Percentiles rank a stretch among this genome's conserved stretches.
phyloP scores from a whole-genome alignment of 1,140 invertebrate species.

The Bombus turneri region DNA sequence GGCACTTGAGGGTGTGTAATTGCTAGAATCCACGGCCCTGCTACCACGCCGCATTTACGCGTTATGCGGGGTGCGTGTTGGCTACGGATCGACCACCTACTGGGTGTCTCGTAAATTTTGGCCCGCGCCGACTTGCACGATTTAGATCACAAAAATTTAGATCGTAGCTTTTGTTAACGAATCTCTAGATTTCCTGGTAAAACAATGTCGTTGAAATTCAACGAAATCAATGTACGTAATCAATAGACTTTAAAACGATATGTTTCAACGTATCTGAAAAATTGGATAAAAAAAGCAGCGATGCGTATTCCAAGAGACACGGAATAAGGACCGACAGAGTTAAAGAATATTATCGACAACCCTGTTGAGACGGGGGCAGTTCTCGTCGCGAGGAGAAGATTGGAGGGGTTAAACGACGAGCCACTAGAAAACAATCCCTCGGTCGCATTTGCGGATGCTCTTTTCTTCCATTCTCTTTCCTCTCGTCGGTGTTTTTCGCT shows the following conservation, averaged over 20 bases:
- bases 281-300: neutral
- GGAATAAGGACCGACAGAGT: constrained; percentile 42
- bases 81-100: constrained; percentile 70
- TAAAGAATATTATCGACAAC: constrained; percentile 61
- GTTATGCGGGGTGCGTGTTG: constrained; percentile 72
- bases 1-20: constrained; percentile 81
- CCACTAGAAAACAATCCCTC: constrained; percentile 81
- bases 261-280: too few species aligned
- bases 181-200: neutral
- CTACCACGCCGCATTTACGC: constrained; percentile 78
- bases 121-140: neutral
- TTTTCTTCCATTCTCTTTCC: constrained; percentile 70
- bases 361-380: constrained; percentile 30
- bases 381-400: constrained; percentile 59
- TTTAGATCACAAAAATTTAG: neutral
- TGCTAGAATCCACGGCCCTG: constrained; percentile 82
- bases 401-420: constrained; percentile 80
- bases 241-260: too few species aligned
- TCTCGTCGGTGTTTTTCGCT: constrained; percentile 52
- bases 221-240: neutral
- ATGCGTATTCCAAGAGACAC: neutral
- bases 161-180: neutral
- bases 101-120: constrained; percentile 70
- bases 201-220: neutral
- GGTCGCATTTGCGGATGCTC: constrained; percentile 73